These are phyloP conservation scores for Griposia aprilina DNA, from an alignment of 2,888 invertebrate genomes.

Conservation along the genomic window DNA sequence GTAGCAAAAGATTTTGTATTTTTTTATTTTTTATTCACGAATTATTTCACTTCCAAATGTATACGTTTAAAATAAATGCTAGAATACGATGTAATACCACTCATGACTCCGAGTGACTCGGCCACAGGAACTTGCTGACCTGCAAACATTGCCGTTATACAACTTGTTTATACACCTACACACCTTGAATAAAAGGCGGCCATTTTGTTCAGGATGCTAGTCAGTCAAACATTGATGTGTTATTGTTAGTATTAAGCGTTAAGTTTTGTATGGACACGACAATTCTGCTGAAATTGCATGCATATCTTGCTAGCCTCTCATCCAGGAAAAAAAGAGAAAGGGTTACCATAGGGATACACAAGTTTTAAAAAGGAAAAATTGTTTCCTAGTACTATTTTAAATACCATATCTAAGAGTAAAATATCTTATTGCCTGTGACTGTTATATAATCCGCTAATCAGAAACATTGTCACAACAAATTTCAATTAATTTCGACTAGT, in stretches of 20 bases:
- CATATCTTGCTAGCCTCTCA: background rate
- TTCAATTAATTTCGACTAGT: too few species aligned
- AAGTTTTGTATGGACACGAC: background rate
- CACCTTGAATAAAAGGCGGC: constrained; percentile 26
- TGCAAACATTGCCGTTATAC: constrained; percentile 76
- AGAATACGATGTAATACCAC: constrained; percentile 78
- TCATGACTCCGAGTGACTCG: constrained; percentile 88
- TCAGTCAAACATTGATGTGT: background rate
- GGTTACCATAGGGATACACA: background rate
- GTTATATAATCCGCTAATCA: background rate
- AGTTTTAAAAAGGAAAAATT: background rate
- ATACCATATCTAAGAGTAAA: background rate
- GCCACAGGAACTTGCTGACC: constrained; percentile 89
- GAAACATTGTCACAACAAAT: too few species aligned
- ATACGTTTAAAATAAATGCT: constrained; percentile 66
- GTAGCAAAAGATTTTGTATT: too few species aligned
- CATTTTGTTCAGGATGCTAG: constrained; percentile 7
- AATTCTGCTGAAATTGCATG: background rate
- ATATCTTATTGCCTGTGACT: background rate
- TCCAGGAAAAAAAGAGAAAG: background rate
- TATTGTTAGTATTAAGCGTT: constrained; percentile 20
- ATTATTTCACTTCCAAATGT: constrained; percentile 73
- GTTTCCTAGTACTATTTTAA: background rate
- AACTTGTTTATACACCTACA: constrained; percentile 35
- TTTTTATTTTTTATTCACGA: background rate